Percentiles rank a stretch among this genome's conserved stretches.
phyloP scores from a whole-genome alignment of 2,113 vertebrate genomes.

The Mohoua ochrocephala region DNA sequence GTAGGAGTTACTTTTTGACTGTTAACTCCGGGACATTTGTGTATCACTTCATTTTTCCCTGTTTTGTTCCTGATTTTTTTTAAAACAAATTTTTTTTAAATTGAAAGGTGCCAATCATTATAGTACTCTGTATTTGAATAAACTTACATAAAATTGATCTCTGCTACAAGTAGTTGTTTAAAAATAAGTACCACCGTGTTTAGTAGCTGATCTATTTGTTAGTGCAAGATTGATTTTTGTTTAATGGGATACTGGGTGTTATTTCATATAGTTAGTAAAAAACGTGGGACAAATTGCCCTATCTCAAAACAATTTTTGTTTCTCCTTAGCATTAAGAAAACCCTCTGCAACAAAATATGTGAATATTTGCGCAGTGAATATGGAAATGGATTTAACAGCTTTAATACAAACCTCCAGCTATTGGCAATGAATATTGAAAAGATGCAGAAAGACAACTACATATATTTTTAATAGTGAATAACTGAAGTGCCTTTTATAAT shows the following conservation, averaged over 20 bases:
- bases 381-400: not conserved
- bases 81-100: not conserved
- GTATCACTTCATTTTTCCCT: not conserved
- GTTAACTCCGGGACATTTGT: not conserved
- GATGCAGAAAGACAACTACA: not conserved
- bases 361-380: not conserved
- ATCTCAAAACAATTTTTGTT: not conserved
- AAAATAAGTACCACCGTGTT: not conserved
- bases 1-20: not conserved
- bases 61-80: not conserved
- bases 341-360: not conserved
- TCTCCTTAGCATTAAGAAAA: not conserved
- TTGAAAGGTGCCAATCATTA: not conserved
- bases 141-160: not conserved
- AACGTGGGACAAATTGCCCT: not conserved
- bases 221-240: not conserved
- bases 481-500: not conserved
- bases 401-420: not conserved
- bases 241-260: not conserved
- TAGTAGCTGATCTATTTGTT: not conserved
- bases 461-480: not conserved
- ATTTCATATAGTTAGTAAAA: not conserved
- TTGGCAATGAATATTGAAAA: conserved; percentile 1
- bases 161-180: not conserved
- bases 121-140: not conserved